phyloP scores from a whole-genome alignment of 92 coral and sea anemone species.

The Actinernus sp. region DNA sequence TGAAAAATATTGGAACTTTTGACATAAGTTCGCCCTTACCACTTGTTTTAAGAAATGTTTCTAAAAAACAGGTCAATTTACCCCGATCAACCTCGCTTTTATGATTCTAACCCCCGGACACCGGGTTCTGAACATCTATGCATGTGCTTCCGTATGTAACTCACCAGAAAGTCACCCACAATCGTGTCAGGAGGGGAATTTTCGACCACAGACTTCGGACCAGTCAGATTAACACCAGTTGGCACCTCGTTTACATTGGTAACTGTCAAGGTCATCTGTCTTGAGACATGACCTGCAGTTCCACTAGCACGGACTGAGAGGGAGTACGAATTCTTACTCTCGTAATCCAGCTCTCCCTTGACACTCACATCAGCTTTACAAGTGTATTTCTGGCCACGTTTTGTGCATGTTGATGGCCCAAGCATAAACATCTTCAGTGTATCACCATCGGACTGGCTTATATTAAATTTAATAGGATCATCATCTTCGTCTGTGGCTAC shows the following conservation, averaged over 20 bases:
- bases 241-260: constrained; percentile 84
- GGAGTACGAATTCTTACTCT: constrained; percentile 39
- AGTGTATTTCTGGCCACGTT: constrained; percentile 44
- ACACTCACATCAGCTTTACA: constrained; percentile 70
- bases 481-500: constrained; percentile 83
- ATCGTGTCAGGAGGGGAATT: constrained; percentile 67
- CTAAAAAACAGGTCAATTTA: too few species aligned
- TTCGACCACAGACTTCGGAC: constrained; percentile 61
- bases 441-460: constrained; percentile 60
- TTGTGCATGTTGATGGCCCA: constrained; percentile 21
- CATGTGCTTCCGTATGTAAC: too few species aligned
- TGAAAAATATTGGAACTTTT: too few species aligned
- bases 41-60: too few species aligned
- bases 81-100: too few species aligned
- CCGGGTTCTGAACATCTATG: too few species aligned
- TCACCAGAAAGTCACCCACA: constrained; percentile 83
- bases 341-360: constrained; percentile 79
- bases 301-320: constrained; percentile 73
- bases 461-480: constrained; percentile 70
- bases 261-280: constrained; percentile 58
- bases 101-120: too few species aligned
- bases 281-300: constrained; percentile 53
- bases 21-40: too few species aligned
- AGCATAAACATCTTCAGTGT: constrained; percentile 66
- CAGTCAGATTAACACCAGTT: constrained; percentile 61